phyloP scores from a whole-genome alignment of 2,113 vertebrate species.

The Ivindomyrus marchei region DNA sequence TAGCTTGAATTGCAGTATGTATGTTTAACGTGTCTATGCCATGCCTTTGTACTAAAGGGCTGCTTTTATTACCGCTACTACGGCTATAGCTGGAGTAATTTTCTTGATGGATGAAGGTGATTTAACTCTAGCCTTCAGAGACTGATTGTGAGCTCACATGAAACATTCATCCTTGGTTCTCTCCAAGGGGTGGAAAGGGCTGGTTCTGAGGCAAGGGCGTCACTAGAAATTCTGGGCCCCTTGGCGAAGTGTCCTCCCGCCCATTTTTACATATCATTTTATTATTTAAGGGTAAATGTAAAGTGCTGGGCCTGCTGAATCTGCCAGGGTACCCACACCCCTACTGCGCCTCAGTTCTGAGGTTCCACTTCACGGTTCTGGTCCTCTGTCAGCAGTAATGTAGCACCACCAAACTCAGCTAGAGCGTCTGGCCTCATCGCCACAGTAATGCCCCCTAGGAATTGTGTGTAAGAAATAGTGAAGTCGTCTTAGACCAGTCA shows the following conservation, averaged over 20 bases:
- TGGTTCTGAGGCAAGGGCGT: background rate
- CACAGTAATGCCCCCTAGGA: background rate
- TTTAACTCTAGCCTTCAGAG: slow-evolving; percentile 4
- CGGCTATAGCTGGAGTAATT: background rate
- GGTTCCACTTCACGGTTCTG: background rate
- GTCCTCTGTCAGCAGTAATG: background rate
- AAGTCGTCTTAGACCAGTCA: background rate
- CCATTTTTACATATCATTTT: background rate
- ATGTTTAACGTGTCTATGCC: slow-evolving; percentile 3
- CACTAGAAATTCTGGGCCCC: background rate
- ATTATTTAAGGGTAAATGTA: background rate
- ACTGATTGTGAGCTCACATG: background rate
- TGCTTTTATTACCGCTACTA: background rate
- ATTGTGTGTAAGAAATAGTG: background rate
- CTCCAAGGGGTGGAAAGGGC: background rate
- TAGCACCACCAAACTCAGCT: background rate
- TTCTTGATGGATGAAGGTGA: slow-evolving; percentile 14
- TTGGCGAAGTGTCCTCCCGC: background rate
- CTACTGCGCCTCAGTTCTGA: background rate
- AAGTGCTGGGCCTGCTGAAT: background rate
- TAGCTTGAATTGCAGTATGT: slow-evolving; percentile 6
- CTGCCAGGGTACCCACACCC: background rate
- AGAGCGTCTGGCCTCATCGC: background rate
- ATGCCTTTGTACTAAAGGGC: background rate
- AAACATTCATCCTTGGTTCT: background rate